Base-by-base conservation (phyloP, 1,140 invertebrate species). In the Archivesica marissinica region DNA sequence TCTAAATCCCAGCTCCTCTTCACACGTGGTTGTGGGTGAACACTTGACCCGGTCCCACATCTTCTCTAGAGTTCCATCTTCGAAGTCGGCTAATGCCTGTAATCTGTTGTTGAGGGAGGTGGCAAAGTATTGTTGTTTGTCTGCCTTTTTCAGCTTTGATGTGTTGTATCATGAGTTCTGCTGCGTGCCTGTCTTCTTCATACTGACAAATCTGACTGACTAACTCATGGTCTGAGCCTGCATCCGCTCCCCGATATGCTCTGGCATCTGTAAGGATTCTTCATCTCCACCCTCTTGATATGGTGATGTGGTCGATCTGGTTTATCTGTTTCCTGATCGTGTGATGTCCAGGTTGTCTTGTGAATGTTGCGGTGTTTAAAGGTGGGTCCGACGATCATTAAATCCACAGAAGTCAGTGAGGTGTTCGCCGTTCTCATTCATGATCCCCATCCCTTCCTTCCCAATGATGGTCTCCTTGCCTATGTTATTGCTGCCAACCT, bases 371-470 rank as follows among this genome's bases (percentile, higher is more conserved):
- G 17, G n/a, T 80, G 59, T 4, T 41, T 15, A 82, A 88, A 89
- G 20, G 56, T 59, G 28, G 50, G 86, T 25, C 56, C 56, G 9
- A 68, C 70, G 41, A 89, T 80, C 59, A 78, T 89, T 88, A 6
- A 39, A 20, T 3, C 35, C 84, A 85, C 85, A 89, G 17, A 83
- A 77, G 47, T 86, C 83, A 28, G 64, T 52, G 50, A 88, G 74
- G 64, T 39, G 47, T 56, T 87, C 70, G 25, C 88, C 86, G 59
- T 89, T 89, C n/a, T n/a, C n/a, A n/a, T n/a, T n/a, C n/a, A n/a
- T n/a, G n/a, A n/a, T n/a, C n/a, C n/a, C n/a, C n/a, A 30, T 89
- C 79, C 30, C 82, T 89, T 23, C 80, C 70, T 25, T 47, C 23
- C 86, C 86, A 61, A 87, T 88, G 33, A 78, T 50, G 17, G 39